Percentiles rank a stretch among this genome's conserved stretches.
phyloP scores from a whole-genome alignment of 2,113 vertebrate genomes.

The Donacobius atricapilla region DNA sequence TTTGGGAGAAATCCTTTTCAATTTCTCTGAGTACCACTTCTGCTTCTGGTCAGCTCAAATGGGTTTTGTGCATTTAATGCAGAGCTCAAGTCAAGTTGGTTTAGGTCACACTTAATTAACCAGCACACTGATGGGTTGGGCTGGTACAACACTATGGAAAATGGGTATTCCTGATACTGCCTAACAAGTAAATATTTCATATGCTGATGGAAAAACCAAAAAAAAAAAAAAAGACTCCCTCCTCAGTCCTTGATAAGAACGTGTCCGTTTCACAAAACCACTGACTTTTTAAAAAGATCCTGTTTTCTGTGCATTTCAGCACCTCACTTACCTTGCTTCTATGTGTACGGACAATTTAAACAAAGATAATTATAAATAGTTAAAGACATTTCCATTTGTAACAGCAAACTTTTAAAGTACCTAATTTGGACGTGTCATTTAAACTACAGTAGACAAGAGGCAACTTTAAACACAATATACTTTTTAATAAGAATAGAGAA shows the following conservation, averaged over 20 bases:
- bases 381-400: slow-evolving; percentile 63
- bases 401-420: slow-evolving; percentile 48
- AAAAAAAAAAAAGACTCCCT: neutral
- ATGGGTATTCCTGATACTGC: slow-evolving; percentile 71
- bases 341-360: slow-evolving; percentile 37
- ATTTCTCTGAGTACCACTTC: slow-evolving; percentile 85
- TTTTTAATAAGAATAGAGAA: slow-evolving; percentile 46
- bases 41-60: slow-evolving; percentile 86
- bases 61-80: slow-evolving; percentile 86
- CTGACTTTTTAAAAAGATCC: slow-evolving; percentile 38
- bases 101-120: slow-evolving; percentile 90
- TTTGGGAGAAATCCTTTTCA: slow-evolving; percentile 84
- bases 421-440: slow-evolving; percentile 42
- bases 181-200: slow-evolving; percentile 82
- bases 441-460: slow-evolving; percentile 32
- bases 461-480: neutral
- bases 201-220: neutral
- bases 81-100: slow-evolving; percentile 84
- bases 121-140: slow-evolving; percentile 76
- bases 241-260: slow-evolving; percentile 35
- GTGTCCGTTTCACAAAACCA: slow-evolving; percentile 27
- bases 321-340: slow-evolving; percentile 39
- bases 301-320: slow-evolving; percentile 32
- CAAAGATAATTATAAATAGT: slow-evolving; percentile 69
- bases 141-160: slow-evolving; percentile 69